Base-by-base conservation (phyloP, 2,888 invertebrate genomes). In the Eilema caniola region DNA sequence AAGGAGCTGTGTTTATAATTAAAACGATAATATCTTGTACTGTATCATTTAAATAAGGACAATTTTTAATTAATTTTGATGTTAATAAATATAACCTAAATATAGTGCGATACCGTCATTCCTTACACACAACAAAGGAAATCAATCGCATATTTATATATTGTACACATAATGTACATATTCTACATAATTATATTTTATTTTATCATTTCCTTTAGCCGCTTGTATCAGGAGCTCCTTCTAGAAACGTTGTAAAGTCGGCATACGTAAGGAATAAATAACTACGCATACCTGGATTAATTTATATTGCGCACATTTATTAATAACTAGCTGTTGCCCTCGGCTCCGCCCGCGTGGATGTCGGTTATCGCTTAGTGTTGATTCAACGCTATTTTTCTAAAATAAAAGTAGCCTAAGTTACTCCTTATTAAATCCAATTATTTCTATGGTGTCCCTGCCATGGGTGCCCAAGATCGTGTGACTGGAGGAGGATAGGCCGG, bases 21-120 rank as follows among this genome's bases (percentile, higher is more conserved):
- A 66, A 59, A 57, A 33, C 33, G 33, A 75, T 67, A 25, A 25
- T 77, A 81, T 80, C 80, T 79, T 81, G 64, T 31, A 47, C 41
- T 8, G 66, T 72, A 80, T 71, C 79, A 75, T 69, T 57, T 64
- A 57, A 67, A 56, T n/a, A 20, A 79, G 80, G 82, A 80, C 81
- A 79, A 81, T 62, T 24, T 47, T 79, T 62, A 20, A 31, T 47
- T 59, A 23, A 28, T 60, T 47, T 31, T 12, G 41, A 47, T 24
- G 33, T 37, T n/a, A 62, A 57, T 31, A 25, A 61, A 47, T n/a
- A 3, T 31, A 31, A 24, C 28, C 37, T 66, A 67, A 70, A 67
- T 33, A 33, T 57, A 28, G 28, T 66, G 67, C 68, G 66, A 62
- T 76, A 81, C 79, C 72, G 61, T 41, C 62, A 62, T 63, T 76